Base-by-base conservation (phyloP, 2,888 invertebrate genomes). In the Tenthredo mesomela region DNA sequence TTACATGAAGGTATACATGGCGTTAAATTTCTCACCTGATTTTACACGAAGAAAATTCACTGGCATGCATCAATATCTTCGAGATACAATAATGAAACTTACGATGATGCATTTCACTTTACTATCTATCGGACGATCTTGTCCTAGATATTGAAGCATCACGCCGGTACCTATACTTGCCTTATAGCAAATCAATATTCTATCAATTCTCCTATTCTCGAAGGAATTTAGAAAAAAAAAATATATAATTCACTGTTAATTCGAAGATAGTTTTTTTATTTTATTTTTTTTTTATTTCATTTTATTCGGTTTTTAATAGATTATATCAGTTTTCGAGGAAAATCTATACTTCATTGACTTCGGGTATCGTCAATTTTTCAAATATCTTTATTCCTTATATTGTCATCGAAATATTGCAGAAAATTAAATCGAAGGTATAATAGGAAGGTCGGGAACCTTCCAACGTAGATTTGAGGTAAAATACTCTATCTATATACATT, bases 41-140 rank as follows among this genome's bases (percentile, higher is more conserved):
- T 54, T n/a, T 54, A 54, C 54, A 7, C 54, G 54, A 54, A 2
- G n/a, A 54, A 54, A 54, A 54, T 54, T n/a, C 54, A 54, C 54
- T n/a, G 7, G 7, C 54, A 54, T 54, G 54, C 54, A n/a, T n/a
- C n/a, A 6, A 54, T 54, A 54, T 54, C n/a, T 54, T 0, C n/a
- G 18, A 54, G 18, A n/a, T n/a, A 54, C 2, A 29, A 2, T n/a
- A 54, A 54, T 54, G 54, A n/a, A n/a, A n/a, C 54, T 54, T 54
- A 54, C 54, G 54, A 54, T 54, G 54, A 54, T 54, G 54, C 54
- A 54, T 54, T 54, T 54, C 54, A 54, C 54, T n/a, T 54, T 54
- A 54, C n/a, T 54, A 54, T 54, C 54, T n/a, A 54, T 54, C 54
- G 18, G 18, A 54, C 54, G 54, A 54, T 54, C 54, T 54, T 54